Percentiles rank a stretch among this genome's conserved stretches.
Conservation (phyloP, 2,797 vertebrate species). For the Acropternis orthonyx region DNA sequence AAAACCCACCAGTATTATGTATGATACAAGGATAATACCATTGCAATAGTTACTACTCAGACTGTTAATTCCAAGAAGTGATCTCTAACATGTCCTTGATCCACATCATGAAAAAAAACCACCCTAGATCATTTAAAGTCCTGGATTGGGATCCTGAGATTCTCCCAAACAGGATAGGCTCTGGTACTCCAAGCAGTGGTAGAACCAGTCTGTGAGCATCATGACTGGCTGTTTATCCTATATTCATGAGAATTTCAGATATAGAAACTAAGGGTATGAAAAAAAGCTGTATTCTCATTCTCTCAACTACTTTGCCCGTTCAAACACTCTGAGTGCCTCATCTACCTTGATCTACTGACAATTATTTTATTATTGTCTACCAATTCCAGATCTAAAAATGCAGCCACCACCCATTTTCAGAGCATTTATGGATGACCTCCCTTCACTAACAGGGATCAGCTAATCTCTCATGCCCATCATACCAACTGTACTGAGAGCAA, state of each 20-base stretch:
- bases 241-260: neutral
- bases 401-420: neutral
- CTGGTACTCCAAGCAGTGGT: neutral
- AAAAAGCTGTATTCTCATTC: neutral
- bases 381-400: neutral
- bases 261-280: neutral
- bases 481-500: neutral
- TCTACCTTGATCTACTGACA: neutral
- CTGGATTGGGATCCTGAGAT: neutral
- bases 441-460: neutral
- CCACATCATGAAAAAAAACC: neutral
- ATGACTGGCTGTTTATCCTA: neutral
- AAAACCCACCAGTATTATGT: neutral
- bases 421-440: neutral
- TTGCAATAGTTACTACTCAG: neutral
- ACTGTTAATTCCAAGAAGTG: neutral
- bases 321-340: rapidly evolving
- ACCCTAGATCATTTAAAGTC: neutral
- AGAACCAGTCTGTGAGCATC: neutral
- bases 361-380: neutral
- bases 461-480: neutral
- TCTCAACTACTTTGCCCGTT: neutral
- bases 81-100: neutral
- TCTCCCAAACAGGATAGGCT: neutral
- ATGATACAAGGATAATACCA: neutral